Evolutionary conservation across 2,888 invertebrate genomes (phyloP).

Genomic region (Himalopsyche tibetana): DNA sequence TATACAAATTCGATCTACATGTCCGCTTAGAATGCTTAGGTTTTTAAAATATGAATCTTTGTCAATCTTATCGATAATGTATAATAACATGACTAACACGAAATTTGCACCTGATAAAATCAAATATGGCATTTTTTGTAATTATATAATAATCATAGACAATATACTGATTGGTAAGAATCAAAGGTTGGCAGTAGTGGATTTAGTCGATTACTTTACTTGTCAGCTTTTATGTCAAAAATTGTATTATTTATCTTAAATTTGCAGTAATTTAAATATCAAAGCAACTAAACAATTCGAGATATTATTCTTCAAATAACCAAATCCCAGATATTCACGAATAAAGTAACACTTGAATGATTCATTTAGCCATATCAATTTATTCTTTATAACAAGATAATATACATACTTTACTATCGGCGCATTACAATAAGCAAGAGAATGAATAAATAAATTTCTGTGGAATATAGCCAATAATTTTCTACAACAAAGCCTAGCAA

Average conservation of each 20-base stretch:
- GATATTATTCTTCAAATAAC: background rate
- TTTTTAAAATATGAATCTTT: no score
- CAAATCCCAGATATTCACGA: background rate
- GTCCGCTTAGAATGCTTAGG: no score
- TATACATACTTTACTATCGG: background rate
- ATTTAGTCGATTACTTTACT: slow-evolving; percentile 9
- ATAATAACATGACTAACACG: no score
- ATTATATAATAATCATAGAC: background rate
- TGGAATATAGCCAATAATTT: background rate
- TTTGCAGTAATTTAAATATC: background rate
- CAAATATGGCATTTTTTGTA: no score
- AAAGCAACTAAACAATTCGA: background rate
- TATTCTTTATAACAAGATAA: background rate
- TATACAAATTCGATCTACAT: no score
- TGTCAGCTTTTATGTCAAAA: slow-evolving; percentile 9
- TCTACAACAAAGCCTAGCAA: background rate
- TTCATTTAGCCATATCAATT: background rate
- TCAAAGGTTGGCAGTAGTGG: background rate
- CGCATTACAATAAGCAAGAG: background rate
- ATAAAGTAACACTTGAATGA: background rate
- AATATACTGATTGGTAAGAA: no score
- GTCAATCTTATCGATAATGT: no score
- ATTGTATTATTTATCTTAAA: background rate
- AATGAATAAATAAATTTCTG: background rate
- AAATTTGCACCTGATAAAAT: no score